Percentiles rank a stretch among this genome's conserved stretches.
phyloP scores from a whole-genome alignment of 1,140 invertebrate species.

The Anadara kagoshimensis region DNA sequence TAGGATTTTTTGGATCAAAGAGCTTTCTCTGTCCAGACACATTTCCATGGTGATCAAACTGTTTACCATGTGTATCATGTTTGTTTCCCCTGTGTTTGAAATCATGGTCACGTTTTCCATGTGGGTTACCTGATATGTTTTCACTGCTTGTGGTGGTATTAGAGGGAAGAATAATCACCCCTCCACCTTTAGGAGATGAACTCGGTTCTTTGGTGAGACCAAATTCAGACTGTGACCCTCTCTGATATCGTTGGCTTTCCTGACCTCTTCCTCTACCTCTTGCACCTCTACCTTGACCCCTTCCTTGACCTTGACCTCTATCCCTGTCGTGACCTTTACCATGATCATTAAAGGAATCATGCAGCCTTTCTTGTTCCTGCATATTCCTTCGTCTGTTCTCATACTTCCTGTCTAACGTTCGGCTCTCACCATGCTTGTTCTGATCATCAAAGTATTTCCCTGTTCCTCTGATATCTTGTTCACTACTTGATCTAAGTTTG shows the following conservation, averaged over 20 bases:
- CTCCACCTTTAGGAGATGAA: constrained; percentile 38
- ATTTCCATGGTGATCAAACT: constrained; percentile 6
- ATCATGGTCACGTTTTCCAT: too few relatives aligned
- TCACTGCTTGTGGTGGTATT: constrained; percentile 13
- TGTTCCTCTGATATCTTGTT: constrained; percentile 1
- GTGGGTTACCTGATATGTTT: too few relatives aligned
- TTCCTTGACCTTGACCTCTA: not conserved
- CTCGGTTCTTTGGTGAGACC: constrained; percentile 9
- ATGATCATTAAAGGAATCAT: not conserved
- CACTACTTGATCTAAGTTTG: not conserved
- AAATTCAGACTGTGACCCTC: constrained; percentile 4
- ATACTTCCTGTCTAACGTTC: not conserved
- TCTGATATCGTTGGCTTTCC: not conserved
- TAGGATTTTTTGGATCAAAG: constrained; percentile 83
- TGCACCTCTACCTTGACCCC: not conserved
- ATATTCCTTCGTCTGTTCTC: too few relatives aligned
- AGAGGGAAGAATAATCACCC: constrained; percentile 50
- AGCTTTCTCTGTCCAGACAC: constrained; percentile 62
- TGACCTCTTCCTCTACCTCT: not conserved
- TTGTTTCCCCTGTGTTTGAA: too few relatives aligned
- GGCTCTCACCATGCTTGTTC: not conserved
- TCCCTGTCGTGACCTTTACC: not conserved
- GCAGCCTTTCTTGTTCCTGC: not conserved
- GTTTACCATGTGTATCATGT: too few relatives aligned
- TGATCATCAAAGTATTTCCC: constrained; percentile 2